These are phyloP conservation scores for Lobophora halterata DNA, from an alignment of 2,888 invertebrate species.

Conservation along the genomic window DNA sequence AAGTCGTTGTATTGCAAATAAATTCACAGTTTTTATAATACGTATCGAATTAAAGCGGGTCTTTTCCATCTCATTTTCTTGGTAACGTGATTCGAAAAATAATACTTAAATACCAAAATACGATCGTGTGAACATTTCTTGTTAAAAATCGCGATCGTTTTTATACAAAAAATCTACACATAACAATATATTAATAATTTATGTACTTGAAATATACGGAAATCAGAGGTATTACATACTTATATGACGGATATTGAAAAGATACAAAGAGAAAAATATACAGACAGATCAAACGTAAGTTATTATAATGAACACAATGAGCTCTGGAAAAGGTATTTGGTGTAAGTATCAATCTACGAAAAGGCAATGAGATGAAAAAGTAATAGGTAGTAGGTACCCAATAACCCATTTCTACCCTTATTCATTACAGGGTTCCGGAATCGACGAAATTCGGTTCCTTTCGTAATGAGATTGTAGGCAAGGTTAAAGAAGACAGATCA, in stretches of 20 bases:
- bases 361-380: slow-evolving; percentile 23
- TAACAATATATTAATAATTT: no score
- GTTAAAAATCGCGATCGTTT: slow-evolving; percentile 18
- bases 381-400: slow-evolving; percentile 21
- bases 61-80: slow-evolving; percentile 42
- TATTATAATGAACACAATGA: no score
- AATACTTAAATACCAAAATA: slow-evolving; percentile 41
- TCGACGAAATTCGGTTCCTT: slow-evolving; percentile 14
- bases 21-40: slow-evolving; percentile 70
- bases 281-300: no score
- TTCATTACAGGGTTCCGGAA: slow-evolving; percentile 22
- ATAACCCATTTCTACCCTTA: slow-evolving; percentile 20
- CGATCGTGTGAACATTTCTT: slow-evolving; percentile 33
- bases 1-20: slow-evolving; percentile 54
- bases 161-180: no score
- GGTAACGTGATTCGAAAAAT: slow-evolving; percentile 45
- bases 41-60: slow-evolving; percentile 59
- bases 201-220: no score
- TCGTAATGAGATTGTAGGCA: slow-evolving; percentile 20
- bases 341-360: slow-evolving; percentile 13
- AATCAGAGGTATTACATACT: no score
- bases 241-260: no score
- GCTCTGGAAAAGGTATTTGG: slow-evolving; percentile 2
- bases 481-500: slow-evolving; percentile 12
- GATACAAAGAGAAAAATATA: no score